Percentiles rank a stretch among this genome's conserved stretches.
phyloP scores from a whole-genome alignment of 2,113 vertebrate species.

The Campylomormyrus numenius region DNA sequence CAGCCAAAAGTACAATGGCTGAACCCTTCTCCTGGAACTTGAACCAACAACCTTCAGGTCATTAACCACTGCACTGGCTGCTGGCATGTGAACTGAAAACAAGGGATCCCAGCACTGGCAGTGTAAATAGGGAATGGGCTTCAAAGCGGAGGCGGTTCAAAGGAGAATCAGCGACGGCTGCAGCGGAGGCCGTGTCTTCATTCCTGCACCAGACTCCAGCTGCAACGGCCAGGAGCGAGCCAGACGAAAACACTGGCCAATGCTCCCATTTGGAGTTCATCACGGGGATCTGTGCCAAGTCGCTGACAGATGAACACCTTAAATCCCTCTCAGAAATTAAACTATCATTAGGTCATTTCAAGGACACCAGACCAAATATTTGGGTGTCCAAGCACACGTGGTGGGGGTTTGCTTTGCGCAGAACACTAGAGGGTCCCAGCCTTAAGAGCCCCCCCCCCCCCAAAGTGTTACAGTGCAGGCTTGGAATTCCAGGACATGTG shows the following conservation, averaged over 20 bases:
- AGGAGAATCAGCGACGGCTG: neutral
- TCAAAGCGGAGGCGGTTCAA: neutral
- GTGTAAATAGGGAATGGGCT: neutral
- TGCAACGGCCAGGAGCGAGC: neutral
- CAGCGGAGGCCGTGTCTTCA: neutral
- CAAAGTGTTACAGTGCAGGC: neutral
- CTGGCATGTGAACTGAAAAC: neutral
- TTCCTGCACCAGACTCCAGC: neutral
- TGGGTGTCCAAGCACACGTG: neutral
- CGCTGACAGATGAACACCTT: neutral
- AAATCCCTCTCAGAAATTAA: conserved; percentile 1
- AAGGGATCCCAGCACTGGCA: neutral
- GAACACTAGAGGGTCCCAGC: neutral
- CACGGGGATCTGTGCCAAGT: neutral
- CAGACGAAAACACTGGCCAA: neutral
- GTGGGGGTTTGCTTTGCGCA: neutral
- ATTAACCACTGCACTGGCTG: neutral
- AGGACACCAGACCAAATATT: neutral
- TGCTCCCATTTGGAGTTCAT: neutral
- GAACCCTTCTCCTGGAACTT: neutral
- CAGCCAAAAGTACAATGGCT: neutral
- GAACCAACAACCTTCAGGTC: neutral
- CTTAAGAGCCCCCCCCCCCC: neutral
- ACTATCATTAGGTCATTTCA: neutral
- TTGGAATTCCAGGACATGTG: neutral